Evolutionary conservation across 2,888 invertebrate species (phyloP), one percentile per base, ranked within the genome.

Genomic region (Hypena proboscidalis): DNA sequence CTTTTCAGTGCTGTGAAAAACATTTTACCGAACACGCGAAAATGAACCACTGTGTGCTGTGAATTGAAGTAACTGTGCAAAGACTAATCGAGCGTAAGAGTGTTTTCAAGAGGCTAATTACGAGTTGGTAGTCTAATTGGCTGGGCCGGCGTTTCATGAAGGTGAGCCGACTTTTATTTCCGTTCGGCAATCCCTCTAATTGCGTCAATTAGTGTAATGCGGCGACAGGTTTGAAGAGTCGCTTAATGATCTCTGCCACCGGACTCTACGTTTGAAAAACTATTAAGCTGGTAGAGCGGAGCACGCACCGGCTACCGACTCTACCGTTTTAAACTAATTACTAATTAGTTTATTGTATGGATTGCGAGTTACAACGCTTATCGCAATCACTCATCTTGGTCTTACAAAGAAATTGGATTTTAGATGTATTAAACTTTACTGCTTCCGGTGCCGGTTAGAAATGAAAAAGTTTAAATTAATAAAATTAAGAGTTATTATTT

Each of bases 161-260:
- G 90, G 90, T 90, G 86, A 90, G 90, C 78, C 80, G 85, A 85
- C 86, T 90, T 88, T 90, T 89, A 90, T 90, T 90, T 90, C 88
- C 89, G 89, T 90, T 88, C 87, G 82, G 86, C 86, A 89, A 90
- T 90, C 87, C 87, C 88, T 88, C 89, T 90, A 90, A 90, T 89
- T 90, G 88, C 85, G 80, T 87, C 90, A 89, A 90, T 90, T 90
- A 90, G 90, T 86, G 87, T 90, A 90, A 89, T 90, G 87, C 84
- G 86, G 85, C 87, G 88, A 89, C 90, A 89, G 86, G 80, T 87
- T 85, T 85, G 84, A 84, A 83, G 85, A 86, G 83, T 74, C 80
- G 79, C 83, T 83, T 90, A 87, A 89, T 87, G 86, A 86, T 89
- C 83, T 83, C 78, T 65, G 73, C 69, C 64, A 70, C 67, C 61